Conservation (phyloP, 2,113 vertebrate genomes). For the Proterorhinus semilunaris region DNA sequence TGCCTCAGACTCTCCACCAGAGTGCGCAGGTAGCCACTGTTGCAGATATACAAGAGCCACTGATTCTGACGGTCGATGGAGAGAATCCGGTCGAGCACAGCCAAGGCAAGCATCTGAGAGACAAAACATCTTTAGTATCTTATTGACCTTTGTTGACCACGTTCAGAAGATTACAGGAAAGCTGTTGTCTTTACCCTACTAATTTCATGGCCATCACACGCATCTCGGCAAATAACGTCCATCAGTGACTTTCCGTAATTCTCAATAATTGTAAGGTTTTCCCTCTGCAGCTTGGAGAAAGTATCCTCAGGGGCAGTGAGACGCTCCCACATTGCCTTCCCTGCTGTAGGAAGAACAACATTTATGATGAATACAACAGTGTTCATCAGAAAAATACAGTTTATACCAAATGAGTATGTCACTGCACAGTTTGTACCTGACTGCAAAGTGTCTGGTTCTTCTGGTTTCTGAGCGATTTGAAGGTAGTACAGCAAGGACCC, state of each 20-base stretch:
- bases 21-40: constrained; percentile 94
- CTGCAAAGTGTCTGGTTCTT: constrained; percentile 94
- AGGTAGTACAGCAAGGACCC: constrained; percentile 95
- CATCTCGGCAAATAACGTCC: constrained; percentile 96
- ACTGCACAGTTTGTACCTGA: constrained; percentile 76
- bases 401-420: neutral
- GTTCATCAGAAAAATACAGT: too few species aligned
- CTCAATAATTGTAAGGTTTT: constrained; percentile 93
- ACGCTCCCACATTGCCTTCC: constrained; percentile 93
- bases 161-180: neutral
- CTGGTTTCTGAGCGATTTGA: constrained; percentile 96
- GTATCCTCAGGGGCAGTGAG: constrained; percentile 94
- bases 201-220: constrained; percentile 96
- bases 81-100: constrained; percentile 88
- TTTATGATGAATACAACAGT: neutral
- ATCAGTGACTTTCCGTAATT: constrained; percentile 93
- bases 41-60: constrained; percentile 93
- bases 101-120: constrained; percentile 92
- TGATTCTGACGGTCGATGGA: constrained; percentile 93
- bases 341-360: constrained; percentile 66
- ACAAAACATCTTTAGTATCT: neutral
- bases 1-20: constrained; percentile 92
- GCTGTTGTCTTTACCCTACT: constrained; percentile 79
- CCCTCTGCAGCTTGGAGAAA: constrained; percentile 93
- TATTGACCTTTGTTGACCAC: neutral